Percentiles rank a stretch among this genome's conserved stretches.
These are phyloP conservation scores for Lycodopsis pacificus DNA, from an alignment of 2,797 vertebrate genomes.

Conservation along the genomic window DNA sequence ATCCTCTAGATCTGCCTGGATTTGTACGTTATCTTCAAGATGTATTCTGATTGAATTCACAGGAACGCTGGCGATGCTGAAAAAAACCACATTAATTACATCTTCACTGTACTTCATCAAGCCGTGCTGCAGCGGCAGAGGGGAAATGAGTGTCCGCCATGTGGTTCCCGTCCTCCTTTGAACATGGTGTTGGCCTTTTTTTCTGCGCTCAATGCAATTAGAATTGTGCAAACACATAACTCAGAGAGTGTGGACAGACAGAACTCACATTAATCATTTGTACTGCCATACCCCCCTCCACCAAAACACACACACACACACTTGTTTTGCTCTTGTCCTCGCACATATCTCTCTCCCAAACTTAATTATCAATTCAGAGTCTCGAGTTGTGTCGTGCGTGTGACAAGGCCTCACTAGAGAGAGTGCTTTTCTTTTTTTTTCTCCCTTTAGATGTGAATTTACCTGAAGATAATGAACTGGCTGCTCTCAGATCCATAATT, in stretches of 20 bases:
- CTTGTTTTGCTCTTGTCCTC: slow-evolving; percentile 2
- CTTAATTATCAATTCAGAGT: slow-evolving; percentile 74
- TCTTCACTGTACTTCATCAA: slow-evolving; percentile 48
- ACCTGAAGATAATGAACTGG: slow-evolving; percentile 46
- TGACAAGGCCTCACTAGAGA: slow-evolving; percentile 50
- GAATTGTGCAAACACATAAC: slow-evolving; percentile 75
- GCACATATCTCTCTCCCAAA: slow-evolving; percentile 53
- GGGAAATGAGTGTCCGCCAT: slow-evolving; percentile 37
- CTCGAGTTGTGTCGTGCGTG: slow-evolving; percentile 27
- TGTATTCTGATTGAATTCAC: slow-evolving; percentile 56
- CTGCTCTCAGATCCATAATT: slow-evolving; percentile 63
- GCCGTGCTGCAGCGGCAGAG: slow-evolving; percentile 38
- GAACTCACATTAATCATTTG: slow-evolving; percentile 79
- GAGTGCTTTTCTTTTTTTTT: slow-evolving; percentile 51
- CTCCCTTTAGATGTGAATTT: slow-evolving; percentile 68
- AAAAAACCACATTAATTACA: slow-evolving; percentile 47
- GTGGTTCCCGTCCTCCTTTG: slow-evolving; percentile 50
- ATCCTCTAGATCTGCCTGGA: slow-evolving; percentile 58
- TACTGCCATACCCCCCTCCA: slow-evolving; percentile 51
- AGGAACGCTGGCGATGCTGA: slow-evolving; percentile 48
- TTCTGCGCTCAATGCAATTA: slow-evolving; percentile 82
- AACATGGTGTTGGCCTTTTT: slow-evolving; percentile 75
- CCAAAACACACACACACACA: slow-evolving; percentile 10
- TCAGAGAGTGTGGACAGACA: slow-evolving; percentile 73
- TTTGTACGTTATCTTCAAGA: slow-evolving; percentile 59